Evolutionary conservation across 37 sponge, comb jelly and placozoan species (phyloP).

Genomic region (Beroe forskalii): DNA sequence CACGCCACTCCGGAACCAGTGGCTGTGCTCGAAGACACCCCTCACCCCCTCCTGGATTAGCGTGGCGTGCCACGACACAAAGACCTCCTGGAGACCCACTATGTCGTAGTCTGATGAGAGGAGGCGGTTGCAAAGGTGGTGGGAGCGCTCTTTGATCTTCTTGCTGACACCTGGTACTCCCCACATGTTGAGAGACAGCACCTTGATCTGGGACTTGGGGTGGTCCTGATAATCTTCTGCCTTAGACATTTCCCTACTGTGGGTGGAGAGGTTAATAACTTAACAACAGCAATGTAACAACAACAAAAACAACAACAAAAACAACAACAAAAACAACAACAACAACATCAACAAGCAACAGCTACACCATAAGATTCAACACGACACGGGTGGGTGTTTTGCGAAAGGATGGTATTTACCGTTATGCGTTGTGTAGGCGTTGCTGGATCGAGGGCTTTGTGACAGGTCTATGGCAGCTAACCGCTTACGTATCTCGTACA

Average conservation of each 20-base stretch:
- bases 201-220: too few relatives aligned
- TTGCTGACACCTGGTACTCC: background rate
- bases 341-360: too few relatives aligned
- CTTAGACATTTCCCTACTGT: too few relatives aligned
- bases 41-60: conserved; percentile 25
- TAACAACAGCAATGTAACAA: too few relatives aligned
- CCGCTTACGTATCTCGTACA: conserved; percentile 35
- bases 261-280: too few relatives aligned
- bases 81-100: conserved; percentile 28
- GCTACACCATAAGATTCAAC: too few relatives aligned
- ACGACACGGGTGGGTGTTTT: too few relatives aligned
- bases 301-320: too few relatives aligned
- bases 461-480: background rate
- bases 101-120: background rate
- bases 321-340: too few relatives aligned
- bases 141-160: conserved; percentile 19
- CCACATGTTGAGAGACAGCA: conserved; percentile 37
- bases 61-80: conserved; percentile 1
- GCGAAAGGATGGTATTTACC: background rate
- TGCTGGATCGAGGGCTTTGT: background rate
- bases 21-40: conserved; percentile 11
- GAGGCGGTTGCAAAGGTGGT: background rate
- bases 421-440: conserved; percentile 26
- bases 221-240: too few relatives aligned
- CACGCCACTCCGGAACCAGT: conserved; percentile 15